Evolutionary conservation across 2,888 invertebrate species (phyloP).

Genomic region (Polydrusus cervinus): DNA sequence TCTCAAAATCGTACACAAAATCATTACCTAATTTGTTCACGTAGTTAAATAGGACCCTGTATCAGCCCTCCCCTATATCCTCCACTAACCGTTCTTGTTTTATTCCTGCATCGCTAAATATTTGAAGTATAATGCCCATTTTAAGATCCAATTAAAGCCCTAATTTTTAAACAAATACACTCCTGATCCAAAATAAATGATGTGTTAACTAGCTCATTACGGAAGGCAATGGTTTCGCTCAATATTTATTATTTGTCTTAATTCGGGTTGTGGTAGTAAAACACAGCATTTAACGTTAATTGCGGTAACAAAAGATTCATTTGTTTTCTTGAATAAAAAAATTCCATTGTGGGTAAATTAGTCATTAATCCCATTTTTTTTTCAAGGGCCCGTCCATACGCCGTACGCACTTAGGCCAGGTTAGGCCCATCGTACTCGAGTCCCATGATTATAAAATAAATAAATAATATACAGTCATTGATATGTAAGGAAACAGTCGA

Average conservation of each 20-base stretch:
- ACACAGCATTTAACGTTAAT: conserved; percentile 51
- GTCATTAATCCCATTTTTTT: too few species aligned
- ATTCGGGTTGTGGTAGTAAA: conserved; percentile 66
- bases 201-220: conserved; percentile 57
- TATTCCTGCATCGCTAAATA: conserved; percentile 35
- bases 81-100: too few species aligned
- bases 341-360: background rate
- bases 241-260: conserved; percentile 67
- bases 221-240: conserved; percentile 67
- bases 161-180: conserved; percentile 51
- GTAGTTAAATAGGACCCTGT: too few species aligned
- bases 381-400: too few species aligned
- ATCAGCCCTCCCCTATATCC: too few species aligned
- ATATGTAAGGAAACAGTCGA: too few species aligned
- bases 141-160: conserved; percentile 36
- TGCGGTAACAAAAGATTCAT: background rate
- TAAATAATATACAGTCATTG: too few species aligned
- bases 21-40: too few species aligned
- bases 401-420: too few species aligned
- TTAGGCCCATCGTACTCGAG: too few species aligned
- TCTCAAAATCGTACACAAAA: too few species aligned
- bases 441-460: too few species aligned
- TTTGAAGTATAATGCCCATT: conserved; percentile 37
- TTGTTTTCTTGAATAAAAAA: background rate
- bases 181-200: conserved; percentile 49